Conservation (phyloP, 92 coral and sea anemone species). For the Palythoa heliodiscus region DNA sequence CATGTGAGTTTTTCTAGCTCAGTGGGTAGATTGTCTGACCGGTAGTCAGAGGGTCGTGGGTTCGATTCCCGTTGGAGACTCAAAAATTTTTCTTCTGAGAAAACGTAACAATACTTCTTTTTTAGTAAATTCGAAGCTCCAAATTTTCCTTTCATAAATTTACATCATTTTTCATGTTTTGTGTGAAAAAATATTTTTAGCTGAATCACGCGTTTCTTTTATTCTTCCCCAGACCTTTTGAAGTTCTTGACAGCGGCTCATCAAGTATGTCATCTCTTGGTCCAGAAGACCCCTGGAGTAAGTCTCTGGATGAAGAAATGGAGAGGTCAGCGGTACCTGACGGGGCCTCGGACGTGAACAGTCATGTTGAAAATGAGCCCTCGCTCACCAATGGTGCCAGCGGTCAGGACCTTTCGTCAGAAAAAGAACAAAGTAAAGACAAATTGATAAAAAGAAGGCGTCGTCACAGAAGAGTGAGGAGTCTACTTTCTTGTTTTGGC, state of each 20-base stretch:
- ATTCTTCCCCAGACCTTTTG: conserved; percentile 17
- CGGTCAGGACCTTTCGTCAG: conserved; percentile 16
- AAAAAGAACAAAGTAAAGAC: conserved; percentile 11
- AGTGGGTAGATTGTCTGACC: too few relatives aligned
- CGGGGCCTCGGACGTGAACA: conserved; percentile 27
- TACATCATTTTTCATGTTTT: too few relatives aligned
- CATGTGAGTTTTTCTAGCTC: too few relatives aligned
- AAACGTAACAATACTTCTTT: too few relatives aligned
- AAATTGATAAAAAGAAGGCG: conserved; percentile 4
- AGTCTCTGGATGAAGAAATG: conserved; percentile 33
- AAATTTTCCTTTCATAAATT: too few relatives aligned
- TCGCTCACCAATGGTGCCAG: background rate
- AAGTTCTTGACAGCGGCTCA: conserved; percentile 29
- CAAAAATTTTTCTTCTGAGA: too few relatives aligned
- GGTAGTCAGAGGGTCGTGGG: too few relatives aligned
- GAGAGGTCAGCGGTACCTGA: conserved; percentile 38
- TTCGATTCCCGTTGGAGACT: too few relatives aligned
- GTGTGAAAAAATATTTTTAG: background rate
- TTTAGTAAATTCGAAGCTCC: too few relatives aligned
- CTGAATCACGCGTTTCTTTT: background rate
- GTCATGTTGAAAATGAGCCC: background rate
- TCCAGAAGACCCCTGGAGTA: conserved; percentile 39
- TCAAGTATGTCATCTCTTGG: conserved; percentile 24
- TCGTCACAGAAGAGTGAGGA: conserved; percentile 1
- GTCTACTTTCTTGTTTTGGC: conserved; percentile 24